Percentiles rank a stretch among this genome's conserved stretches.
Evolutionary conservation across 2,888 invertebrate species (phyloP).

Genomic region (Craniophora ligustri): DNA sequence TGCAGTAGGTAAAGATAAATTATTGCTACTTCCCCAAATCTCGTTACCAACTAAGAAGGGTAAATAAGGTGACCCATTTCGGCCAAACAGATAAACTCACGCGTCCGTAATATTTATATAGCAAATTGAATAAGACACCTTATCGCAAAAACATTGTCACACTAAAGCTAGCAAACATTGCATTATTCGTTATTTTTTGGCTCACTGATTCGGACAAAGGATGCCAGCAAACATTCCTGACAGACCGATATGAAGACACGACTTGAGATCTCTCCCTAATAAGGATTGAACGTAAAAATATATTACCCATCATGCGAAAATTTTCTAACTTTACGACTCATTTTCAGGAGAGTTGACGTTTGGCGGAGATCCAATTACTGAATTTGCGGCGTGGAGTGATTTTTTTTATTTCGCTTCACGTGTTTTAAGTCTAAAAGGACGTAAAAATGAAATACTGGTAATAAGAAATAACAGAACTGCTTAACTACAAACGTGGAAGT

Average conservation of each 20-base stretch:
- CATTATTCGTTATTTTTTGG: constrained; percentile 55
- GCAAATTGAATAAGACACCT: constrained; percentile 41
- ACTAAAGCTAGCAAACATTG: constrained; percentile 42
- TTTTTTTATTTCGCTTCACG: constrained; percentile 45
- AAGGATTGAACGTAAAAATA: constrained; percentile 55
- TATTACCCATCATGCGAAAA: constrained; percentile 55
- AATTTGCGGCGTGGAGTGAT: constrained; percentile 51
- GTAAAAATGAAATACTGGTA: constrained; percentile 31
- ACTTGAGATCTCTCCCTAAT: constrained; percentile 44
- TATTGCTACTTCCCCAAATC: neutral
- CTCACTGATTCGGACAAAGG: constrained; percentile 47
- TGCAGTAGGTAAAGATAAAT: neutral
- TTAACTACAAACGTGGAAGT: constrained; percentile 4
- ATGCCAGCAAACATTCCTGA: constrained; percentile 45
- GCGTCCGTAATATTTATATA: constrained; percentile 21
- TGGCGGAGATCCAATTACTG: constrained; percentile 55
- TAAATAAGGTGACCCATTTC: constrained; percentile 4
- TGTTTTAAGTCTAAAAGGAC: constrained; percentile 41
- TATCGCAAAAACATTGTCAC: constrained; percentile 40
- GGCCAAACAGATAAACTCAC: constrained; percentile 8
- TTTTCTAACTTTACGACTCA: constrained; percentile 57
- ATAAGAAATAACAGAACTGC: constrained; percentile 16
- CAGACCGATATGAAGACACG: constrained; percentile 52
- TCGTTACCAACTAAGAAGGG: neutral
- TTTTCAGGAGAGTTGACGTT: constrained; percentile 54